These are phyloP conservation scores for Siderastrea siderea DNA, from an alignment of 92 coral and sea anemone genomes.

Conservation along the genomic window DNA sequence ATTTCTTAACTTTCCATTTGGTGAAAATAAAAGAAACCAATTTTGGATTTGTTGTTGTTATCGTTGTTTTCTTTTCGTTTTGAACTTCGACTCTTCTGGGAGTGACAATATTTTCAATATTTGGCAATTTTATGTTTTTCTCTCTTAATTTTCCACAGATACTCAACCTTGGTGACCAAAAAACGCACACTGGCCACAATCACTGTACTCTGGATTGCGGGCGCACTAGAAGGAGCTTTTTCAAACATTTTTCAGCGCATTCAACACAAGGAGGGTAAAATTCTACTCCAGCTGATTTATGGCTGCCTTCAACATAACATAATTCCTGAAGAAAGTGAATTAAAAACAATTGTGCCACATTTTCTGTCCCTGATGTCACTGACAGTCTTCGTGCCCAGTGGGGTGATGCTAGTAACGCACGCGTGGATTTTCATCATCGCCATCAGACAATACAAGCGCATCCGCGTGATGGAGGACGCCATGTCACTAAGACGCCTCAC, in stretches of 20 bases:
- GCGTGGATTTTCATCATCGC: slow-evolving; percentile 42
- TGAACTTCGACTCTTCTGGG: no score
- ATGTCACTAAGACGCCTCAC: slow-evolving; percentile 13
- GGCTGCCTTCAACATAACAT: slow-evolving; percentile 27
- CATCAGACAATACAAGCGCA: slow-evolving; percentile 7
- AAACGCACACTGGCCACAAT: not conserved
- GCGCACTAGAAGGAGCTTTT: slow-evolving; percentile 11
- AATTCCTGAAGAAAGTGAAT: not conserved
- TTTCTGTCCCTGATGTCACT: slow-evolving; percentile 22
- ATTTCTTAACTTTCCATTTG: no score
- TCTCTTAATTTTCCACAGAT: not conserved
- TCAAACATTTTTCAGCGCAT: not conserved
- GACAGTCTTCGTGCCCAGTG: slow-evolving; percentile 33
- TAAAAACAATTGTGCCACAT: slow-evolving; percentile 13
- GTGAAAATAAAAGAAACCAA: no score
- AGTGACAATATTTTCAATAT: no score
- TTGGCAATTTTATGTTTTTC: not conserved
- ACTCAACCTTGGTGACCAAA: slow-evolving; percentile 22
- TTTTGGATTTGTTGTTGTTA: no score
- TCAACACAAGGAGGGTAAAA: not conserved
- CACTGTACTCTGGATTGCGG: slow-evolving; percentile 18
- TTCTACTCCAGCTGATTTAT: not conserved
- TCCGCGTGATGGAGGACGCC: slow-evolving; percentile 36
- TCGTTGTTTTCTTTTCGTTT: no score
- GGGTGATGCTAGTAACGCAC: slow-evolving; percentile 34